A percentile compares a stretch with the other conserved stretches of the same genome.
Evolutionary conservation across 2,797 vertebrate genomes (phyloP).

Genomic region (Clarias platycephalus): DNA sequence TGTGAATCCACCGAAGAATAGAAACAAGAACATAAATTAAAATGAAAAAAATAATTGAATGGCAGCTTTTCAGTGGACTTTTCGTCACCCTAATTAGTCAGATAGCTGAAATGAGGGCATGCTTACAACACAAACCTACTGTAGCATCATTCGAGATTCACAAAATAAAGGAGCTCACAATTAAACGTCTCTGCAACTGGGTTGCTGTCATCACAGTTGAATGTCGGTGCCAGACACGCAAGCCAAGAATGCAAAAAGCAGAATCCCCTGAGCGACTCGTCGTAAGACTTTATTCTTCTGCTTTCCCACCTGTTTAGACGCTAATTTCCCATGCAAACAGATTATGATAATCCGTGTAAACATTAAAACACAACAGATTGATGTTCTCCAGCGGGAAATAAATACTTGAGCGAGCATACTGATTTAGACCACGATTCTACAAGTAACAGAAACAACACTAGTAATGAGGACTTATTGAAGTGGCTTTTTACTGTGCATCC

Average conservation of each 20-base stretch:
- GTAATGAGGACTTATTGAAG: conserved; percentile 76
- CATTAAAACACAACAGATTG: conserved; percentile 80
- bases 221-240: conserved; percentile 64
- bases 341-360: conserved; percentile 85
- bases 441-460: conserved; percentile 72
- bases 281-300: conserved; percentile 70
- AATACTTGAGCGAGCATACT: conserved; percentile 76
- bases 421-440: conserved; percentile 70
- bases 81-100: conserved; percentile 36
- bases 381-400: conserved; percentile 77
- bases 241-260: conserved; percentile 53
- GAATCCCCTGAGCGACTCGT: conserved; percentile 70
- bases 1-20: neutral
- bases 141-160: conserved; percentile 45
- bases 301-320: conserved; percentile 76
- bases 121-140: conserved; percentile 50
- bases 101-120: conserved; percentile 20
- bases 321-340: conserved; percentile 84
- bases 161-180: conserved; percentile 46
- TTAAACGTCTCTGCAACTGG: conserved; percentile 45
- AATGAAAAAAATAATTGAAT: conserved; percentile 44
- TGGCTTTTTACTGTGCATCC: conserved; percentile 47
- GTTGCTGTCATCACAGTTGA: conserved; percentile 66
- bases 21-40: neutral
- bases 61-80: conserved; percentile 31